Evolutionary conservation across 1,140 invertebrate species (phyloP), one percentile per base, ranked within the genome.

Genomic region (Drosophila albomicans): DNA sequence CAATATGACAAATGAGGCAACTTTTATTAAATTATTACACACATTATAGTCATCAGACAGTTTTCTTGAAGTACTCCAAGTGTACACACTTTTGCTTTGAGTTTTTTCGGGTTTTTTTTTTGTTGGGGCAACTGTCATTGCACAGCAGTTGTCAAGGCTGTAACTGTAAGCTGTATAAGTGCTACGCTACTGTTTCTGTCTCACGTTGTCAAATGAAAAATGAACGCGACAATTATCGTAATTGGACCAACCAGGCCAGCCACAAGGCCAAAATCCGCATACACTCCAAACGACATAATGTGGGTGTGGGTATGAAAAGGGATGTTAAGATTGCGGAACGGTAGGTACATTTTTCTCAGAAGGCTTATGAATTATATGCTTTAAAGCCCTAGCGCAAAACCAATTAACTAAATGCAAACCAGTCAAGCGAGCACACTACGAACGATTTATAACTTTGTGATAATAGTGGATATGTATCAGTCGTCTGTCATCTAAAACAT

Each of bases 141-240:
- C 69, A 63, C 81, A 62, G 41, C 65, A 78, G 78, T 81, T 85
- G 78, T 85, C 78, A 81, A 59, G 81, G 43, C 65, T 62, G 81
- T 58, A 62, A 57, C 80, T 72, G 75, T 65, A 64, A 70, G 68
- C 35, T 1, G 3, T 38, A 38, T 38, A 38, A 38, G 35, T 10
- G 10, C 35, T 38, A 2, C 35, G 30, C 35, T 71, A 56, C 59
- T 77, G 67, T 49, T 72, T 56, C 80, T 82, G 80, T 67, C 75
- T 73, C 75, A 75, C 65, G 70, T 66, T 86, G 78, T 89, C 75
- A 88, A 88, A 88, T 90, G 86, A 90, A 86, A 90, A 89, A 90
- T 86, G 78, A 85, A 86, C 79, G 79, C 73, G 58, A 84, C 84
- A 89, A 88, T 88, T 88, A 88, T 89, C 75, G 78, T 88, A 89